phyloP scores from a whole-genome alignment of 2,797 vertebrate genomes.

The Novumbra hubbsi region DNA sequence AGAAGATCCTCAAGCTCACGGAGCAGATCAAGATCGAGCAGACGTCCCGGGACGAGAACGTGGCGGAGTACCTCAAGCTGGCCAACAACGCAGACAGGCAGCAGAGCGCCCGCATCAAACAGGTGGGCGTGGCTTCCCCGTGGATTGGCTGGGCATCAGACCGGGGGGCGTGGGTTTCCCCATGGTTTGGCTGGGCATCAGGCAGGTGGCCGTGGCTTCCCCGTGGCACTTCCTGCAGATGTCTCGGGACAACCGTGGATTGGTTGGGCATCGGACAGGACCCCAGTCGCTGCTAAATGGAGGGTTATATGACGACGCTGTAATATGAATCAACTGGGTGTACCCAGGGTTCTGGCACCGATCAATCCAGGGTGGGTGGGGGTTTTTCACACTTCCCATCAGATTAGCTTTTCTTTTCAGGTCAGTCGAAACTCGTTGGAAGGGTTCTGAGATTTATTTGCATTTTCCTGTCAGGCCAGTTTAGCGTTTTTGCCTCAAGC shows the following conservation, averaged over 20 bases:
- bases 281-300: not conserved
- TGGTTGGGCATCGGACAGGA: not conserved
- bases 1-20: constrained; percentile 95
- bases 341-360: not conserved
- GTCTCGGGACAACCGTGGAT: too few species aligned
- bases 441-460: too few species aligned
- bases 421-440: too few species aligned
- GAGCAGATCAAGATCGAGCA: constrained; percentile 99
- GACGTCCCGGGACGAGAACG: constrained; percentile 91
- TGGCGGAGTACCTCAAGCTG: constrained; percentile 94
- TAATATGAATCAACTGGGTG: not conserved
- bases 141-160: constrained; percentile 73
- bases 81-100: constrained; percentile 96
- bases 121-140: constrained; percentile 60
- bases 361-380: not conserved
- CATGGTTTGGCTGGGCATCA: constrained; percentile 66
- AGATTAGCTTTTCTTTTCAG: too few species aligned
- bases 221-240: too few species aligned
- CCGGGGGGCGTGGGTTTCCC: constrained; percentile 67
- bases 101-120: constrained; percentile 93
- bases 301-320: not conserved
- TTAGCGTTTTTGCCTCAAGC: too few species aligned
- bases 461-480: too few species aligned
- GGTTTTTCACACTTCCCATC: not conserved
- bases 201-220: constrained; percentile 75